These are phyloP conservation scores for Mionectes olivaceus DNA, from an alignment of 2,797 vertebrate species.

Conservation along the genomic window DNA sequence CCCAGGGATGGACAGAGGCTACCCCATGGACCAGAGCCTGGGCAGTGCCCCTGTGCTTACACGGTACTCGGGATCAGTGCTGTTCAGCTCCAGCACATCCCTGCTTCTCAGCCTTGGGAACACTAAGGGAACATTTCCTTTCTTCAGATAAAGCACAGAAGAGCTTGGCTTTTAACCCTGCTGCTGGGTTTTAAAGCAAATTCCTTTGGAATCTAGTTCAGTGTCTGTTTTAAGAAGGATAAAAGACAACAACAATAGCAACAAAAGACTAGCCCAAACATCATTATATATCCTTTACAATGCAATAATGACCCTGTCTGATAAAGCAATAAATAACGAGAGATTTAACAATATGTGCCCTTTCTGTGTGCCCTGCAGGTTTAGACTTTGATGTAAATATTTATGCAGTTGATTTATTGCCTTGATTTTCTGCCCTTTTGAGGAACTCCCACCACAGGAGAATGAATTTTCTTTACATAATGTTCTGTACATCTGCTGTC, in stretches of 20 bases:
- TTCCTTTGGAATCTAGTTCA: neutral
- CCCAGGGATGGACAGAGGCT: neutral
- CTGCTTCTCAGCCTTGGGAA: neutral
- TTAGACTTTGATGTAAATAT: neutral
- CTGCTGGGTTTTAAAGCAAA: neutral
- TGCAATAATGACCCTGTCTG: neutral
- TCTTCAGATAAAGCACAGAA: neutral
- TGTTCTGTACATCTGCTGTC: neutral
- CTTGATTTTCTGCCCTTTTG: conserved; percentile 8
- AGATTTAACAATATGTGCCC: neutral
- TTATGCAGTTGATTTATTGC: neutral
- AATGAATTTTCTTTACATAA: neutral
- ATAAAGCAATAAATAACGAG: conserved; percentile 20
- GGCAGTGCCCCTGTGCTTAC: neutral
- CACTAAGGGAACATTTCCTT: neutral
- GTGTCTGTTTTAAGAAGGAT: neutral
- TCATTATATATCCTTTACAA: neutral
- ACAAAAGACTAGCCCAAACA: neutral
- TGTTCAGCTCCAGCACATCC: neutral
- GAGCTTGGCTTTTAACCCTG: neutral
- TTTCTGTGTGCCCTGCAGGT: neutral
- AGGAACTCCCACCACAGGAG: neutral
- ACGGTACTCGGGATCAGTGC: neutral
- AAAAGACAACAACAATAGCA: neutral
- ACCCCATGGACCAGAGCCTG: fast-evolving